Evolutionary conservation across 1,140 invertebrate species (phyloP).

Genomic region (Plectrocnemia conspersa): DNA sequence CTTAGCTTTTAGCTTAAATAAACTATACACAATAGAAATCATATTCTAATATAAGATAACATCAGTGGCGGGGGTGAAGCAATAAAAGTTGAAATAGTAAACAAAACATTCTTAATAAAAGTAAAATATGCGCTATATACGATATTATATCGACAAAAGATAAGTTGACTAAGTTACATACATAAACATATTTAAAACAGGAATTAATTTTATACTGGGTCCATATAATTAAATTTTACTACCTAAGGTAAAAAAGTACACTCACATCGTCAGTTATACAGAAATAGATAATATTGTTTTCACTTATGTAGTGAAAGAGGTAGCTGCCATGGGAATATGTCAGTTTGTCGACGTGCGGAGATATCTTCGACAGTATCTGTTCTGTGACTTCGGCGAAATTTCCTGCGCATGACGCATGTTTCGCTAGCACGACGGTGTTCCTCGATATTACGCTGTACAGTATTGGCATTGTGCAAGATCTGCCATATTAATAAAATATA

Average conservation of each 20-base stretch:
- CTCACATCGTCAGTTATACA: slow-evolving; percentile 94
- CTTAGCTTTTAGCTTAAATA: too few species aligned
- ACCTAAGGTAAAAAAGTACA: slow-evolving; percentile 40
- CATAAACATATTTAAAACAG: background rate
- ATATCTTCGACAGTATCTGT: slow-evolving; percentile 81
- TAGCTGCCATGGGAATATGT: slow-evolving; percentile 91
- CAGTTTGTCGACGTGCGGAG: slow-evolving; percentile 78
- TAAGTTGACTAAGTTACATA: background rate
- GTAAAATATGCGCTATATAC: too few species aligned
- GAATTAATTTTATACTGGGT: too few species aligned
- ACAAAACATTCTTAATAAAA: too few species aligned
- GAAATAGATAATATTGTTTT: slow-evolving; percentile 84
- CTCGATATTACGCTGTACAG: slow-evolving; percentile 84
- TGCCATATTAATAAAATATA: too few species aligned
- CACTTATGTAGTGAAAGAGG: slow-evolving; percentile 86
- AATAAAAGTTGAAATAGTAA: too few species aligned
- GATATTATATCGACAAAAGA: background rate
- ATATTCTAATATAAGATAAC: too few species aligned
- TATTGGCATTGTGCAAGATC: slow-evolving; percentile 81
- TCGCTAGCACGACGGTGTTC: slow-evolving; percentile 81
- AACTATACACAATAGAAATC: too few species aligned
- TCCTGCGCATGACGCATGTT: slow-evolving; percentile 84
- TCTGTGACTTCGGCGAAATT: slow-evolving; percentile 93
- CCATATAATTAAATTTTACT: too few species aligned
- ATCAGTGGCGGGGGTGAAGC: too few species aligned